These are phyloP conservation scores for Muntiacus reevesi DNA, from an alignment of 2,113 vertebrate species.

Conservation along the genomic window DNA sequence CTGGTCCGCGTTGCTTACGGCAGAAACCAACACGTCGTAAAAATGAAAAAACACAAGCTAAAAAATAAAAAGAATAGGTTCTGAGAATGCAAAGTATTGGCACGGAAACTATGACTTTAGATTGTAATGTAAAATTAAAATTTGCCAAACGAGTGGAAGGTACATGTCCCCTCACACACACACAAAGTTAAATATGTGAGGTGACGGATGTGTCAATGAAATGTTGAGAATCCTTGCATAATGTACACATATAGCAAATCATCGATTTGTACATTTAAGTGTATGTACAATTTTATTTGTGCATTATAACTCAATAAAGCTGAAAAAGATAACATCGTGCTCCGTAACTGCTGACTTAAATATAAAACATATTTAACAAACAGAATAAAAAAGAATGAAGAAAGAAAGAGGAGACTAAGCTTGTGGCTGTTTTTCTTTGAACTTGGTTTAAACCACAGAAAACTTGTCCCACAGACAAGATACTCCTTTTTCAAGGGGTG, in stretches of 20 bases:
- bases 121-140: background rate
- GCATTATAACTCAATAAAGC: background rate
- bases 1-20: background rate
- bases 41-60: background rate
- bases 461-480: background rate
- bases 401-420: background rate
- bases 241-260: background rate
- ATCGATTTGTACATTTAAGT: background rate
- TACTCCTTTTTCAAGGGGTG: background rate
- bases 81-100: background rate
- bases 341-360: background rate
- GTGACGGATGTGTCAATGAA: background rate
- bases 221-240: background rate
- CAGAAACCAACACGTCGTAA: background rate
- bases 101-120: background rate
- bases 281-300: background rate
- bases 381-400: background rate
- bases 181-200: background rate
- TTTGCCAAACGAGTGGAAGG: background rate
- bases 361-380: background rate
- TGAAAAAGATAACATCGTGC: background rate
- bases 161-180: background rate
- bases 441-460: background rate
- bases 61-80: background rate
- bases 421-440: background rate